phyloP scores from a whole-genome alignment of 2,888 invertebrate genomes.

The Labia minor region DNA sequence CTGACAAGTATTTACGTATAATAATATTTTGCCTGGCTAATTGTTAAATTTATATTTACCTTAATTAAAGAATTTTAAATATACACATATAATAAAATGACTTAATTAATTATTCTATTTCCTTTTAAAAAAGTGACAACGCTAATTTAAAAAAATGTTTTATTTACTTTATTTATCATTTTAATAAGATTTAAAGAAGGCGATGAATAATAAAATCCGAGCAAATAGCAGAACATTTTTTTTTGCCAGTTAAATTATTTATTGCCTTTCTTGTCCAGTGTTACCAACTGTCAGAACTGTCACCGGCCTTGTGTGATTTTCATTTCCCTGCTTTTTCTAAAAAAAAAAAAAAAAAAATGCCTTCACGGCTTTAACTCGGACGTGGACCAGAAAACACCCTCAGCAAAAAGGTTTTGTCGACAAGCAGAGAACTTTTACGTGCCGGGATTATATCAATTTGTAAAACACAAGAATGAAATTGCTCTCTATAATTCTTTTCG shows the following conservation, averaged over 20 bases:
- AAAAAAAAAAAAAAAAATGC: not conserved
- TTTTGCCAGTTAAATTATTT: not conserved
- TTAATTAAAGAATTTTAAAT: too few species aligned
- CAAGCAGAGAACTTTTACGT: constrained; percentile 1
- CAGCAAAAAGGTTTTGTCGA: not conserved
- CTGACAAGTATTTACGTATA: too few species aligned
- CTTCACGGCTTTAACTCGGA: constrained; percentile 2
- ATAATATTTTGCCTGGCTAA: too few species aligned
- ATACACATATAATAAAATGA: too few species aligned
- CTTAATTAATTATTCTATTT: too few species aligned
- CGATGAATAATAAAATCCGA: too few species aligned
- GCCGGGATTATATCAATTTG: not conserved
- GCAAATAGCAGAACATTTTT: not conserved
- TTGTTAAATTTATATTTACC: too few species aligned
- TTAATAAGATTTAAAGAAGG: too few species aligned
- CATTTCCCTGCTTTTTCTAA: not conserved
- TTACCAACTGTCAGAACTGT: not conserved
- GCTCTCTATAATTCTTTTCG: too few species aligned
- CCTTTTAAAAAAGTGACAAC: too few species aligned
- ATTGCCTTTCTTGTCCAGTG: not conserved
- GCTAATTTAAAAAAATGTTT: too few species aligned
- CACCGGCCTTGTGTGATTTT: not conserved
- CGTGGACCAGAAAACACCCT: not conserved
- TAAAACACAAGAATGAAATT: not conserved
- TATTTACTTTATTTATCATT: too few species aligned